Conservation (phyloP, 2,888 invertebrate species). For the Doris montereyensis region DNA sequence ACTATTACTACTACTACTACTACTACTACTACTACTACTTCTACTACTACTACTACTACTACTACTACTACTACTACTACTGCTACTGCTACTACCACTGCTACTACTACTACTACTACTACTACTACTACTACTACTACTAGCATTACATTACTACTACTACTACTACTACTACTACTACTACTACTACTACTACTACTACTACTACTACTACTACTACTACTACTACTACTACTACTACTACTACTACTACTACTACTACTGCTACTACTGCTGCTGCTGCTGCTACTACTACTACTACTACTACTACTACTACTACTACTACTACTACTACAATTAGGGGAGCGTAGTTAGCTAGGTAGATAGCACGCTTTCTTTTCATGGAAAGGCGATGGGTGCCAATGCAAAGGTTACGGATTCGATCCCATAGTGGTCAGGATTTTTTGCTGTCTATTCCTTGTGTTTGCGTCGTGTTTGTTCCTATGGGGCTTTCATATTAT, state of each 20-base stretch:
- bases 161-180: background rate
- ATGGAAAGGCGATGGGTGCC: too few species aligned
- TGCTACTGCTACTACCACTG: background rate
- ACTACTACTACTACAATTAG: background rate
- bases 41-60: background rate
- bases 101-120: conserved; percentile 11
- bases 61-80: background rate
- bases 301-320: background rate
- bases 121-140: conserved; percentile 3
- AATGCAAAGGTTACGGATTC: too few species aligned
- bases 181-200: conserved; percentile 12
- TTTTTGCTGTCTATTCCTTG: too few species aligned
- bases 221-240: background rate
- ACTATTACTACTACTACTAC: background rate
- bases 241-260: background rate
- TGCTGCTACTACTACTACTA: background rate
- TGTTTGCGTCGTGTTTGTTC: too few species aligned
- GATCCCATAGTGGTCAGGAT: too few species aligned
- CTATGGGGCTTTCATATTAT: too few species aligned
- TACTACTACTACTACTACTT: background rate
- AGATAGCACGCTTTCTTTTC: too few species aligned
- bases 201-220: background rate
- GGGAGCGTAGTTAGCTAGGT: background rate
- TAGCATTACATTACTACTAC: background rate
- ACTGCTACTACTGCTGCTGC: background rate